Conservation (phyloP, 2,888 invertebrate species). For the Drosophila prolongata region DNA sequence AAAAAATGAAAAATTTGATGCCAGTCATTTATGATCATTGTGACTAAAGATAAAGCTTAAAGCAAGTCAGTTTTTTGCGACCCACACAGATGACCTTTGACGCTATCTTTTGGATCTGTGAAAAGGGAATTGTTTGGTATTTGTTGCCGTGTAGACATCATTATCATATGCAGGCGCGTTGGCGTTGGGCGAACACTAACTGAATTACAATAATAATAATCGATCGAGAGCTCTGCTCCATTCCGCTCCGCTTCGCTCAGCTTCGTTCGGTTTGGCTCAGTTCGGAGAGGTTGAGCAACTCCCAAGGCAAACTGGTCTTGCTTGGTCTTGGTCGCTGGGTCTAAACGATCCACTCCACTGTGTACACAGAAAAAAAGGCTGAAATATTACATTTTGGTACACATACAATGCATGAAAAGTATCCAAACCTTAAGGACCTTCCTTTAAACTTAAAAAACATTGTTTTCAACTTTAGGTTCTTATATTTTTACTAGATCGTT, state of each 20-base stretch:
- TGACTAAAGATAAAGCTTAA: no score
- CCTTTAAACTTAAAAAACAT: no score
- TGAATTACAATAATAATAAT: slow-evolving; percentile 70
- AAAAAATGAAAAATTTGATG: no score
- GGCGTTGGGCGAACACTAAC: slow-evolving; percentile 69
- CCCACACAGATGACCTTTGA: slow-evolving; percentile 22
- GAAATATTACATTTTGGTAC: background rate
- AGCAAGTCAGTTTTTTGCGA: background rate
- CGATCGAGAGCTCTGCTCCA: slow-evolving; percentile 49
- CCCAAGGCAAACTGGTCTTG: slow-evolving; percentile 83
- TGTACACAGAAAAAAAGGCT: slow-evolving; percentile 4
- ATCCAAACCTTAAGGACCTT: background rate
- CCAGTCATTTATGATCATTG: background rate
- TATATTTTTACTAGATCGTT: no score
- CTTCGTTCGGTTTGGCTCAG: slow-evolving; percentile 13
- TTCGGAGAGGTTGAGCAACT: slow-evolving; percentile 69
- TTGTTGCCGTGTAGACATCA: slow-evolving; percentile 27
- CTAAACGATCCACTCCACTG: slow-evolving; percentile 6
- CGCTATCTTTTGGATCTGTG: slow-evolving; percentile 6
- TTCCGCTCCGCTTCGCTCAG: slow-evolving; percentile 24
- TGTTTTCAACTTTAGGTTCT: no score
- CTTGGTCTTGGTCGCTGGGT: slow-evolving; percentile 17
- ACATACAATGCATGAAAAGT: background rate
- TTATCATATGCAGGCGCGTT: slow-evolving; percentile 55
- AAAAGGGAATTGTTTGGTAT: background rate